phyloP scores from a whole-genome alignment of 2,797 vertebrate genomes.

The Phrynocephalus vlangalii region DNA sequence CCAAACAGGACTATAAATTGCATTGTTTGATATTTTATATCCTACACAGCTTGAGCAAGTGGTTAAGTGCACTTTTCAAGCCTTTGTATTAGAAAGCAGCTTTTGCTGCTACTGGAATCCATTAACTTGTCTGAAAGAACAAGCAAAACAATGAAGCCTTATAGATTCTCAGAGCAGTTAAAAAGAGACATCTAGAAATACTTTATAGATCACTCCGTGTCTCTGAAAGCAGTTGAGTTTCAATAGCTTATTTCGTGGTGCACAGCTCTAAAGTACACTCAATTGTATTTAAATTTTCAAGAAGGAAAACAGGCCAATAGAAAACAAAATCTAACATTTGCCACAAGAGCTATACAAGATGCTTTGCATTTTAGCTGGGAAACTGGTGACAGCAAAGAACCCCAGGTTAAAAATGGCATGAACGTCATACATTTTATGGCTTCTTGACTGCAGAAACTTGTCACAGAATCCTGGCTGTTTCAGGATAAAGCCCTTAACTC shows the following conservation, averaged over 20 bases:
- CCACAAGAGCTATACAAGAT: slow-evolving; percentile 3
- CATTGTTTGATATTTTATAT: slow-evolving; percentile 71
- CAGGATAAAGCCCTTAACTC: neutral
- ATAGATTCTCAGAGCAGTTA: slow-evolving; percentile 46
- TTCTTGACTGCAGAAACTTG: neutral
- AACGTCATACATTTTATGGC: neutral
- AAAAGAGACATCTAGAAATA: slow-evolving; percentile 63
- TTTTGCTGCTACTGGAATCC: slow-evolving; percentile 72
- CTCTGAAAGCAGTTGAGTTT: slow-evolving; percentile 63
- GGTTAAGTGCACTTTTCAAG: slow-evolving; percentile 78
- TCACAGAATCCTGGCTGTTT: neutral
- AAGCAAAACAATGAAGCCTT: slow-evolving; percentile 48
- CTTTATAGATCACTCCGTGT: slow-evolving; percentile 58
- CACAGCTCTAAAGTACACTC: slow-evolving; percentile 31
- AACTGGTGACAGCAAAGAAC: slow-evolving; percentile 20
- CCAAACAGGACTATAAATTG: slow-evolving; percentile 70
- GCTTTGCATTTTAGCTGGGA: slow-evolving; percentile 39
- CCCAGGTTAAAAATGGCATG: slow-evolving; percentile 13
- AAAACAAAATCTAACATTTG: slow-evolving; percentile 35
- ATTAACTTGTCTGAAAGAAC: slow-evolving; percentile 70
- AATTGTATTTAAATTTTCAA: slow-evolving; percentile 43
- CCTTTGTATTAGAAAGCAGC: slow-evolving; percentile 57
- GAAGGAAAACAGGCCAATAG: slow-evolving; percentile 45
- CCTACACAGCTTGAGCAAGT: slow-evolving; percentile 69
- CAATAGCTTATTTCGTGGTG: slow-evolving; percentile 30